phyloP scores from a whole-genome alignment of 2,888 invertebrate genomes.

The Tipula helvola region DNA sequence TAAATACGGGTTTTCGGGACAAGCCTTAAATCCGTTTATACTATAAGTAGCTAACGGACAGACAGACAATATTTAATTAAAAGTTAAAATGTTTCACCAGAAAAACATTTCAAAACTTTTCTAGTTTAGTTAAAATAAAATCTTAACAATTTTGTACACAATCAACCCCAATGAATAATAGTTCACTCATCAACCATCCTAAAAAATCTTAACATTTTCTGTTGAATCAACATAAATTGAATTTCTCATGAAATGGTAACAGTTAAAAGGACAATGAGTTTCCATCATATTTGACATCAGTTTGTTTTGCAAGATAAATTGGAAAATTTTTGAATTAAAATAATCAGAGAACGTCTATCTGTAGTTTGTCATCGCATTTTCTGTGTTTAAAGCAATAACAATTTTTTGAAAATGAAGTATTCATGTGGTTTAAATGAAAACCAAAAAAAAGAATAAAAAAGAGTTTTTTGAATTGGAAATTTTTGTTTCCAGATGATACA shows the following conservation, averaged over 20 bases:
- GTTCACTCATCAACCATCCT: too few relatives aligned
- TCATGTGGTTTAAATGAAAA: not conserved
- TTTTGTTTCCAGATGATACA: not conserved
- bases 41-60: too few relatives aligned
- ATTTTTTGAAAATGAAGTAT: not conserved
- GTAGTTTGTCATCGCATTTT: not conserved
- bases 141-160: too few relatives aligned
- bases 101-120: too few relatives aligned
- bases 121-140: too few relatives aligned
- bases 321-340: not conserved
- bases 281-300: not conserved
- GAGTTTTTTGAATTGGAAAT: not conserved
- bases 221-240: not conserved
- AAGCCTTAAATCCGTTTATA: too few relatives aligned
- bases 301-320: not conserved
- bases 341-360: not conserved
- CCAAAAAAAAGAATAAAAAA: not conserved
- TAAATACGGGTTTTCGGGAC: too few relatives aligned
- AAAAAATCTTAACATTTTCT: not conserved
- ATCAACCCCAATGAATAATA: too few relatives aligned
- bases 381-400: not conserved
- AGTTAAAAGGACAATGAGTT: not conserved
- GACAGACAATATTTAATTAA: too few relatives aligned
- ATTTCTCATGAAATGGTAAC: not conserved
- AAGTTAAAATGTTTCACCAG: too few relatives aligned